Conservation (phyloP, 2,797 vertebrate species). For the Kryptopterus vitreolus region DNA sequence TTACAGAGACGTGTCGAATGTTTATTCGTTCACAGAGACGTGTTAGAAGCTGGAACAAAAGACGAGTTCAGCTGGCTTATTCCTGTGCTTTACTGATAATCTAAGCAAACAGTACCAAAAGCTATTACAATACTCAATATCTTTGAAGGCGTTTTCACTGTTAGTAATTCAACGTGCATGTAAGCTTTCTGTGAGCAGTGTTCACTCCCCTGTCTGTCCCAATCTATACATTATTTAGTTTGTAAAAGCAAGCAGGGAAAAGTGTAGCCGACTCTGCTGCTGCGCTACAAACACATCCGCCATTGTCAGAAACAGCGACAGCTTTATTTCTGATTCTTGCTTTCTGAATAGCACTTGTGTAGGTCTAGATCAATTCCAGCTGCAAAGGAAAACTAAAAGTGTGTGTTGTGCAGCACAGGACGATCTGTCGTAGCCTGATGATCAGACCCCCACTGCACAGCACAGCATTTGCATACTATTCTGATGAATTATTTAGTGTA, state of each 20-base stretch:
- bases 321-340: slow-evolving; percentile 54
- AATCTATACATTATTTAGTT: background rate
- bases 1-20: background rate
- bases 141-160: too few species aligned
- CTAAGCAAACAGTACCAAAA: slow-evolving; percentile 9
- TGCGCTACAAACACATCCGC: slow-evolving; percentile 32
- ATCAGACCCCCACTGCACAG: background rate
- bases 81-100: background rate
- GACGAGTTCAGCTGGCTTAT: background rate
- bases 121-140: too few species aligned
- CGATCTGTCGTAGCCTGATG: background rate
- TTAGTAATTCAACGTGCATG: background rate
- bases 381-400: background rate
- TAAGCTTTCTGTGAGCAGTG: background rate
- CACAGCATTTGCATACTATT: background rate
- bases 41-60: background rate
- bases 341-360: slow-evolving; percentile 10
- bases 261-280: background rate
- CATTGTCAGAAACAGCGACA: slow-evolving; percentile 62
- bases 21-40: background rate
- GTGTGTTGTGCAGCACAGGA: background rate
- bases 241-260: slow-evolving; percentile 33
- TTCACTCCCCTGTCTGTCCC: too few species aligned
- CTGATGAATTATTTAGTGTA: background rate
- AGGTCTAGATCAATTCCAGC: background rate